Conservation (phyloP, 2,113 vertebrate genomes). For the Rissa tridactyla region DNA sequence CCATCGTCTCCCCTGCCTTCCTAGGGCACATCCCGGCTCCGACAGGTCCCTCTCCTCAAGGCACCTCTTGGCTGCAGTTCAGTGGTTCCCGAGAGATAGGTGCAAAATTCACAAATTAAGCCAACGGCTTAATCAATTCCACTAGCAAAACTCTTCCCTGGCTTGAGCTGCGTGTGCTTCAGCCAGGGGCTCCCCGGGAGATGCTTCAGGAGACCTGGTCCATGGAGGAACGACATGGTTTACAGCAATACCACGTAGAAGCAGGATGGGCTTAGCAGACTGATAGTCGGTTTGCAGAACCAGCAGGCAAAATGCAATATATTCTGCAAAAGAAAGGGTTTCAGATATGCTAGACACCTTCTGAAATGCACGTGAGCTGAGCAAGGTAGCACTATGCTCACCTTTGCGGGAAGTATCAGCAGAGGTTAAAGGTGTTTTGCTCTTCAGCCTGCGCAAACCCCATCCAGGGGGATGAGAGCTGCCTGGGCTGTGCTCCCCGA, state of each 20-base stretch:
- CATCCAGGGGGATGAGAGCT: not conserved
- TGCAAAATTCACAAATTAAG: not conserved
- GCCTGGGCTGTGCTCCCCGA: not conserved
- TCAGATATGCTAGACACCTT: rapidly evolving
- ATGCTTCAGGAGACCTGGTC: not conserved
- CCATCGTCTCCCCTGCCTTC: not conserved
- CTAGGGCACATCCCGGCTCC: not conserved
- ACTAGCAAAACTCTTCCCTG: not conserved
- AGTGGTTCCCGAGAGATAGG: not conserved
- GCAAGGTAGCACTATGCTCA: not conserved
- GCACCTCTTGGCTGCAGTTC: not conserved
- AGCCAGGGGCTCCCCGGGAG: not conserved
- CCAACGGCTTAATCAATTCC: rapidly evolving
- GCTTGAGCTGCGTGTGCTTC: not conserved
- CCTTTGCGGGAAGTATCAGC: not conserved
- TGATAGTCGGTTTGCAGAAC: not conserved
- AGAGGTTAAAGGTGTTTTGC: not conserved
- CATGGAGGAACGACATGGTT: rapidly evolving
- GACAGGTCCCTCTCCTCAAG: not conserved
- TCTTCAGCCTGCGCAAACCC: not conserved
- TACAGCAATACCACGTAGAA: rapidly evolving
- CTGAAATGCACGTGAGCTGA: not conserved
- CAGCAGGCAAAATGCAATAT: not conserved
- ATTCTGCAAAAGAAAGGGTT: not conserved
- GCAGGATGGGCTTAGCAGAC: not conserved